Conservation (phyloP, 2,797 vertebrate species). For the Zenarchopterus dispar region DNA sequence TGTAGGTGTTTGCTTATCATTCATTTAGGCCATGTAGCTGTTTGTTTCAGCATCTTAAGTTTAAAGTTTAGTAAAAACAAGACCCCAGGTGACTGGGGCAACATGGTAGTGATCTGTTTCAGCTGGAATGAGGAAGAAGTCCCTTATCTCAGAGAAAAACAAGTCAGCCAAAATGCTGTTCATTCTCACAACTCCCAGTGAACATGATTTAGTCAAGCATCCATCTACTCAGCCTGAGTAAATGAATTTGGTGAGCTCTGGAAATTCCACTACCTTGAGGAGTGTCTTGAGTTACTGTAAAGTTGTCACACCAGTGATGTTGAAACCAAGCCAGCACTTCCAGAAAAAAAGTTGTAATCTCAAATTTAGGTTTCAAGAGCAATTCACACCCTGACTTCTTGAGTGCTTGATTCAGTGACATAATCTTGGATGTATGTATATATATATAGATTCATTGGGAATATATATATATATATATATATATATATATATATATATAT, state of each 20-base stretch:
- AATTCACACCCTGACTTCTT: too few species aligned
- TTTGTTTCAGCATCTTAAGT: background rate
- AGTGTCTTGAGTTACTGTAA: conserved; percentile 19
- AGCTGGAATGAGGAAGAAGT: conserved; percentile 48
- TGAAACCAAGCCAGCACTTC: conserved; percentile 45
- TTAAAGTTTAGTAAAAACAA: conserved; percentile 6
- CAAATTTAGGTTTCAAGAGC: conserved; percentile 64
- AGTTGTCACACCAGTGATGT: conserved; percentile 49
- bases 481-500: too few species aligned
- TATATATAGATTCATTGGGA: too few species aligned
- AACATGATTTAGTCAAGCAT: conserved; percentile 21
- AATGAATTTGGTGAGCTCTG: conserved; percentile 32
- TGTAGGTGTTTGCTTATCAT: conserved; percentile 28
- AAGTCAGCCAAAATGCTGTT: conserved; percentile 29
- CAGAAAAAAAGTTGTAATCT: conserved; percentile 59
- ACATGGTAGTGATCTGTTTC: conserved; percentile 31
- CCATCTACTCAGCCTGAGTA: conserved; percentile 10
- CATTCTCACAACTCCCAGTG: conserved; percentile 16
- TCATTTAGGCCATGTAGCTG: background rate
- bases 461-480: too few species aligned
- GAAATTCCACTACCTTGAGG: conserved; percentile 38
- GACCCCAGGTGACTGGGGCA: conserved; percentile 6
- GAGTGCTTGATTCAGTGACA: too few species aligned
- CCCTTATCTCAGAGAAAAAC: conserved; percentile 28
- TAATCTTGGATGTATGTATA: too few species aligned